phyloP scores from a whole-genome alignment of 2,888 invertebrate species.

The Thereva unica region DNA sequence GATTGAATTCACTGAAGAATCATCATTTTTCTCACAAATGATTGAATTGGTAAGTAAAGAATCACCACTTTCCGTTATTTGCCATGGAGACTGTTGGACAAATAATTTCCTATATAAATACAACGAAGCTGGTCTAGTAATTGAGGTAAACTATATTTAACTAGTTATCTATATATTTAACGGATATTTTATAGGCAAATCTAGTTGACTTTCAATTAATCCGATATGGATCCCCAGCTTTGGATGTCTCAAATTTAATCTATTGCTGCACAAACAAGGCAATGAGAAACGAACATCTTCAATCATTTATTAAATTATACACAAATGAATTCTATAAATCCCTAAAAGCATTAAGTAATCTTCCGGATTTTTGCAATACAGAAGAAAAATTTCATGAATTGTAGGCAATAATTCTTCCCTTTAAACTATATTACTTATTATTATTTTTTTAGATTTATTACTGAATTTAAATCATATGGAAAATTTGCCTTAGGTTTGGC shows the following conservation, averaged over 20 bases:
- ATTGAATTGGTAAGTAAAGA: constrained; percentile 65
- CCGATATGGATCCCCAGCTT: constrained; percentile 70
- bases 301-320: constrained; percentile 65
- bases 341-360: constrained; percentile 60
- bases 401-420: constrained; percentile 56
- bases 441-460: constrained; percentile 60
- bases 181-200: constrained; percentile 62
- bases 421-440: constrained; percentile 14
- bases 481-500: constrained; percentile 71
- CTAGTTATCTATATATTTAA: neutral
- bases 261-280: constrained; percentile 69
- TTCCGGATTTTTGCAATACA: constrained; percentile 52
- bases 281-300: constrained; percentile 64
- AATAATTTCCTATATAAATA: constrained; percentile 72
- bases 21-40: constrained; percentile 71
- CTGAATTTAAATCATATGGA: constrained; percentile 67
- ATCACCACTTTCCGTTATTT: constrained; percentile 70
- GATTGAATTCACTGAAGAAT: constrained; percentile 64
- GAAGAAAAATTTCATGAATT: constrained; percentile 62
- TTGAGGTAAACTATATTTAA: constrained; percentile 57
- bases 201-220: constrained; percentile 73
- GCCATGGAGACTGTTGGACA: constrained; percentile 78
- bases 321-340: constrained; percentile 64
- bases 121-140: constrained; percentile 59
- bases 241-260: constrained; percentile 69